Base-by-base conservation (phyloP, 1,140 invertebrate species). In the Magallana ariakensis region DNA sequence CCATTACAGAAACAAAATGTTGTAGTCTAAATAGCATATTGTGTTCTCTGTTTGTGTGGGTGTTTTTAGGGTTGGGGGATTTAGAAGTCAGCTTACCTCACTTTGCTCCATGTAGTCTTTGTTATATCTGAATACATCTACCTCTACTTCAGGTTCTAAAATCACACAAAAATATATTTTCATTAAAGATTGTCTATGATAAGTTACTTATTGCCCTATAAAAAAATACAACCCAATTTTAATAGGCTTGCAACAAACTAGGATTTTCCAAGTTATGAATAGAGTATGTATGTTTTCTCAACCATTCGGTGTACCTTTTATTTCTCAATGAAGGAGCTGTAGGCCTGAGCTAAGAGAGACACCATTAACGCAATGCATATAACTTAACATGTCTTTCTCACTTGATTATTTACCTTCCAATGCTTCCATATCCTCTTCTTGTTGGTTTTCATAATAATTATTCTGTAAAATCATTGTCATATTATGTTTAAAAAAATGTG, bases 101-200 rank as follows among this genome's bases (percentile, higher is more conserved):
- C 94, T 95, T 54, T 94, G 92, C 84, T 94, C 93, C 89, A 95
- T 95, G 83, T 93, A 94, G 85, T 95, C 95, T 90, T 92, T 90
- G 90, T 95, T 95, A 57, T 94, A 91, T 91, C 95, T 94, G 15
- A 95, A 93, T 22, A 95, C 91, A 91, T 95, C 95, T 16, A 95
- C 91, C 57, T 95, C 94, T n/a, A 94, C 88, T 85, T 94, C 93
- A 88, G 95, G 95, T 90, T 95, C 95, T 95, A 90, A 92, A 93
- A 80, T 7, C 15, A 82, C 15, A 82, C 15, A 22, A 82, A 55
- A 82, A 9, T 82, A 8, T 4, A 54, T n/a, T 22, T n/a, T 33
- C 13, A 16, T 19, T 5, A 33, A n/a, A 80, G 13, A 80, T 80
- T 0, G 19, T 80, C 4, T 22, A 80, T n/a, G n/a, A n/a, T n/a